Base-by-base conservation (phyloP, 2,888 invertebrate genomes). In the Trichacis sp. region DNA sequence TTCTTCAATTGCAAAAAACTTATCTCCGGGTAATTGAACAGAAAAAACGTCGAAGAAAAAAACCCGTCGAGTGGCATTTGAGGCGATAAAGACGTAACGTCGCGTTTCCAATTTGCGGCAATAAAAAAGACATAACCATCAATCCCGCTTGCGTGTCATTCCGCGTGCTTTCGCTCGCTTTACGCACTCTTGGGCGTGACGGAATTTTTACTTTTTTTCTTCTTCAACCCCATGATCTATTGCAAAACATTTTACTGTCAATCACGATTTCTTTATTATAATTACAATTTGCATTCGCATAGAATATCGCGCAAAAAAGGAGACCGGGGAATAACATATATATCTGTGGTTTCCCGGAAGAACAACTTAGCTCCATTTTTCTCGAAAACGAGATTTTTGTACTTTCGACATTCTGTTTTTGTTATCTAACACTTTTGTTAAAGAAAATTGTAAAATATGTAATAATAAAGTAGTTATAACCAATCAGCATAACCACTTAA, bases 231-330 rank as follows among this genome's bases (percentile, higher is more conserved):
- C 14, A 40, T 43, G 19, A 43, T 43, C 19, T 19, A 43, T 43
- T 43, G n/a, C 18, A 11, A 43, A 43, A 43, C n/a, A n/a, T n/a
- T n/a, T n/a, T n/a, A n/a, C 43, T 43, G 43, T 43, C 43, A 43
- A 18, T 43, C 43, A 43, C 8, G n/a, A 8, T 43, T 43, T 19
- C 19, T 43, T 8, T 24, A n/a, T 15, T 3, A 9, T 43, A 43
- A 43, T 43, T 43, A n/a, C 15, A 11, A 46, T 20, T 17, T 46
- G 24, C 24, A 46, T 24, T 19, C 19, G 43, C 17, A 19, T 19
- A 14, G 3, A 33, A 33, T n/a, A 33, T 33, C 33, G 11, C 33
- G 33, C 11, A 33, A 11, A 33, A 24, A 8, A 24, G n/a, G n/a
- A n/a, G n/a, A n/a, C n/a, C n/a, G n/a, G n/a, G n/a, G n/a, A n/a